phyloP scores from a whole-genome alignment of 2,797 vertebrate species.

The Enteromius viviparus region DNA sequence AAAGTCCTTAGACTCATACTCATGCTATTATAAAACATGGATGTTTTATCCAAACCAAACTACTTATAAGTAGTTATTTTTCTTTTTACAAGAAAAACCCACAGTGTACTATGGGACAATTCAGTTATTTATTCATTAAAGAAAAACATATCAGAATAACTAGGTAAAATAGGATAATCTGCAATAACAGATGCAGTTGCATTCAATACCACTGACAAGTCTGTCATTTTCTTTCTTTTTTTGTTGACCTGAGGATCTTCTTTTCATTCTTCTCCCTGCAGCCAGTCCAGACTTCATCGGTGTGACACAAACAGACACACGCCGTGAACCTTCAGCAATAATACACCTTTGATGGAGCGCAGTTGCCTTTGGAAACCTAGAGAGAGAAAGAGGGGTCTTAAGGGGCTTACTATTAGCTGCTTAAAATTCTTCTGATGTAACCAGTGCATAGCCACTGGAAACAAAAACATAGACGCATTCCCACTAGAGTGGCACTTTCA shows the following conservation, averaged over 20 bases:
- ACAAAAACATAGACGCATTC: conserved; percentile 49
- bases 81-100: background rate
- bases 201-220: background rate
- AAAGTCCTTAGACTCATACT: background rate
- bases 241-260: conserved; percentile 28
- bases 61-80: too few relatives aligned
- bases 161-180: background rate
- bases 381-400: conserved; percentile 68
- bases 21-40: background rate
- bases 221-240: background rate
- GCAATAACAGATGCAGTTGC: background rate
- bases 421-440: conserved; percentile 84
- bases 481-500: conserved; percentile 49
- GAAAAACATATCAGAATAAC: background rate
- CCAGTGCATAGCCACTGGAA: conserved; percentile 69
- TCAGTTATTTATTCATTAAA: background rate
- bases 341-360: conserved; percentile 69
- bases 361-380: conserved; percentile 56
- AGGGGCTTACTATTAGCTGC: conserved; percentile 80
- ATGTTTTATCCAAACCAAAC: too few relatives aligned
- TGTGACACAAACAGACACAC: conserved; percentile 61
- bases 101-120: background rate
- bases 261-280: conserved; percentile 29
- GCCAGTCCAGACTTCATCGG: conserved; percentile 54
- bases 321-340: conserved; percentile 61